Evolutionary conservation across 2,797 vertebrate species (phyloP).

Genomic region (Tokudaia muenninki): DNA sequence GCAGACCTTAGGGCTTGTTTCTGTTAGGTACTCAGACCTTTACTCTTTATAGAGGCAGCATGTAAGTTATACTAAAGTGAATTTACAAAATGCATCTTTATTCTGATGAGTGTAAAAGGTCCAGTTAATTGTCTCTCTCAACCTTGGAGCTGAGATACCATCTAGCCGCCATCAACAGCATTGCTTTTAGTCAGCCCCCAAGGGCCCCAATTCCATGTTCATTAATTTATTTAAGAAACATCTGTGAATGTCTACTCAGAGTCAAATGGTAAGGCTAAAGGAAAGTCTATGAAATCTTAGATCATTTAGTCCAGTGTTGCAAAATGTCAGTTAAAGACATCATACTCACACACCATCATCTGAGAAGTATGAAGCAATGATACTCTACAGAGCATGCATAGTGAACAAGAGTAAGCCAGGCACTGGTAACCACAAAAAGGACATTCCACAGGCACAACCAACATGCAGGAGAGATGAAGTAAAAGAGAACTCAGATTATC

Average conservation of each 20-base stretch:
- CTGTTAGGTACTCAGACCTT: background rate
- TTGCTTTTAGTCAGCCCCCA: background rate
- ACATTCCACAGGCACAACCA: background rate
- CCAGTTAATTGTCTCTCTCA: background rate
- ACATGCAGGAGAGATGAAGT: background rate
- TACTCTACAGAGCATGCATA: rapidly evolving
- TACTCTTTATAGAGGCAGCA: background rate
- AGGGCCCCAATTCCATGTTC: background rate
- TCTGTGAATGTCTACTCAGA: background rate
- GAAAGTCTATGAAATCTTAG: background rate
- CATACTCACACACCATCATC: background rate
- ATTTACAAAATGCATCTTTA: constrained; percentile 2
- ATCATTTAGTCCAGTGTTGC: background rate
- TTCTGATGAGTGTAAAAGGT: background rate
- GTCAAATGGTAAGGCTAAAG: background rate
- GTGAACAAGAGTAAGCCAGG: background rate
- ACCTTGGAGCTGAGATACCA: background rate
- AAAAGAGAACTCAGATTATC: background rate
- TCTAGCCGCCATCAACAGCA: background rate
- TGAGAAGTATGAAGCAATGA: background rate
- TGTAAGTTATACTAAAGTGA: background rate
- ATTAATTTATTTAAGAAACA: constrained; percentile 37
- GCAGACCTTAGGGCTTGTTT: background rate
- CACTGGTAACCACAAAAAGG: background rate
- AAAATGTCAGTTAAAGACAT: background rate